A percentile compares a stretch with the other conserved stretches of the same genome.
Conservation (phyloP, 2,888 invertebrate species). For the Bembecia ichneumoniformis region DNA sequence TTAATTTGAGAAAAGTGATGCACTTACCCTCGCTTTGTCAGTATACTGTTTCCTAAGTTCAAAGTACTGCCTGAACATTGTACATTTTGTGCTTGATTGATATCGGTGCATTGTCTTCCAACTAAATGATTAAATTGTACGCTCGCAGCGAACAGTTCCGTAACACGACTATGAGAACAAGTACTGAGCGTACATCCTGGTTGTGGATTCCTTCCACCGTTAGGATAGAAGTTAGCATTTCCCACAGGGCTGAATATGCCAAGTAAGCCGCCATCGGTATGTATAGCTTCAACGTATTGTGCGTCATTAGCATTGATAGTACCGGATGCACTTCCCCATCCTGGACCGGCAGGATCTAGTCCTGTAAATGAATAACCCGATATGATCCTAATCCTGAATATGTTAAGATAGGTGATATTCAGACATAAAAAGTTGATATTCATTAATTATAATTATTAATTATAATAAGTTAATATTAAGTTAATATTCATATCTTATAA, state of each 20-base stretch:
- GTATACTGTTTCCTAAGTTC: slow-evolving; percentile 35
- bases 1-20: neutral
- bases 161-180: slow-evolving; percentile 46
- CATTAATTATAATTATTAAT: neutral
- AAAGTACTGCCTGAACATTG: slow-evolving; percentile 26
- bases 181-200: slow-evolving; percentile 42
- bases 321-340: slow-evolving; percentile 32
- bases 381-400: too few species aligned
- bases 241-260: slow-evolving; percentile 42
- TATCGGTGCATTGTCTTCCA: slow-evolving; percentile 30
- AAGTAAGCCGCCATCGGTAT: slow-evolving; percentile 44
- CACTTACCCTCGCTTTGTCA: slow-evolving; percentile 34
- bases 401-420: neutral
- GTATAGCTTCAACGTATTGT: slow-evolving; percentile 47
- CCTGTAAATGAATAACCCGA: slow-evolving; percentile 20
- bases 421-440: neutral
- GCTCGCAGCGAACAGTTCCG: slow-evolving; percentile 37
- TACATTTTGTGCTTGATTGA: slow-evolving; percentile 27
- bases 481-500: too few species aligned
- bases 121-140: slow-evolving; percentile 35
- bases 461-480: too few species aligned
- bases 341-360: slow-evolving; percentile 50
- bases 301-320: slow-evolving; percentile 34
- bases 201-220: slow-evolving; percentile 46
- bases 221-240: slow-evolving; percentile 52